These are phyloP conservation scores for Etheostoma nigrum DNA, from an alignment of 2,797 vertebrate genomes.

Conservation along the genomic window DNA sequence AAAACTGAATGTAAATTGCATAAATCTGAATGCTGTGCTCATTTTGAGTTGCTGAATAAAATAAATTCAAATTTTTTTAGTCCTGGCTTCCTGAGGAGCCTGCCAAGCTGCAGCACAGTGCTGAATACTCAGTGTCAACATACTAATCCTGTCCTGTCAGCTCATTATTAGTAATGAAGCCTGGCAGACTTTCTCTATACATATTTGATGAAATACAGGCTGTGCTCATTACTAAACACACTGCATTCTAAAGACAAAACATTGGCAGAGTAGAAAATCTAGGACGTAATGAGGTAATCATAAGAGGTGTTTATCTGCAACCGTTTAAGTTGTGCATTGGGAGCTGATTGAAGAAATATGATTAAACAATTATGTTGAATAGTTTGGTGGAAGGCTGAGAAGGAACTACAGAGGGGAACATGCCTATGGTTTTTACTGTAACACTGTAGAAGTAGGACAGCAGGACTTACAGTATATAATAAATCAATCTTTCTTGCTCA, in stretches of 20 bases:
- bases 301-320: conserved; percentile 25
- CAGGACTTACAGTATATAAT: background rate
- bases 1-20: background rate
- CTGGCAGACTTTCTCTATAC: background rate
- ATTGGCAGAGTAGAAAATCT: conserved; percentile 11
- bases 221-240: conserved; percentile 33
- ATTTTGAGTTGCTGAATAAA: background rate
- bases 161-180: conserved; percentile 7
- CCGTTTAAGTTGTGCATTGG: conserved; percentile 13
- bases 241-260: conserved; percentile 25
- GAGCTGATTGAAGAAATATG: background rate
- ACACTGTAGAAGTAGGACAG: background rate
- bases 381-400: background rate
- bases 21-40: background rate
- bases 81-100: no score
- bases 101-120: background rate
- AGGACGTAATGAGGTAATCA: conserved; percentile 29
- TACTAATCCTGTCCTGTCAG: background rate
- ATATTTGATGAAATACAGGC: conserved; percentile 15
- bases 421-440: background rate
- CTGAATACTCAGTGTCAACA: conserved; percentile 12
- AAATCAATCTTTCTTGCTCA: conserved; percentile 68
- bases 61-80: background rate
- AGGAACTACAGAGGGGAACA: background rate
- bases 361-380: background rate